phyloP scores from a whole-genome alignment of 1,140 invertebrate genomes.

The Lanistes nyassanus region DNA sequence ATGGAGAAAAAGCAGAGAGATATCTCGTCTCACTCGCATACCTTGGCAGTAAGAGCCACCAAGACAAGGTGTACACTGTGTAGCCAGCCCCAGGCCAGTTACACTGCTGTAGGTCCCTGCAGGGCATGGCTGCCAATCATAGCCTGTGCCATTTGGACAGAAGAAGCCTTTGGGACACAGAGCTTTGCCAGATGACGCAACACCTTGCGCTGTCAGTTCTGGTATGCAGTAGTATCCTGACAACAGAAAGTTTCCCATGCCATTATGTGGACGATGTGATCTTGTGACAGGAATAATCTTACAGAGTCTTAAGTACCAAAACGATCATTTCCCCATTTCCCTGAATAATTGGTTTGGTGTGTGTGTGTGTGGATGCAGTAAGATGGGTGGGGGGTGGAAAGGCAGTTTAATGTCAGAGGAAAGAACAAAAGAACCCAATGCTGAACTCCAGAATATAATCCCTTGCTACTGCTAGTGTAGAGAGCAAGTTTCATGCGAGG shows the following conservation, averaged over 20 bases:
- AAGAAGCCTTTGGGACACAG: constrained; percentile 58
- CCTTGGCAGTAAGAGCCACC: constrained; percentile 55
- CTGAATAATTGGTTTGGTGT: no score
- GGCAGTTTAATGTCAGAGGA: no score
- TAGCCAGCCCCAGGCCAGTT: constrained; percentile 43
- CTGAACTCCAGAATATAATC: no score
- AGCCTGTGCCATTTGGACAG: constrained; percentile 62
- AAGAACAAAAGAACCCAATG: no score
- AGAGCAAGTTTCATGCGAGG: no score
- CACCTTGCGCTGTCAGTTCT: constrained; percentile 44
- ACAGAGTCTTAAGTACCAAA: no score
- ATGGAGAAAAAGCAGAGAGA: neutral
- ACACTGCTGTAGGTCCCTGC: constrained; percentile 57
- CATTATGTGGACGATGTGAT: no score
- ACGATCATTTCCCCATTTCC: no score
- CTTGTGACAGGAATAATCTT: no score
- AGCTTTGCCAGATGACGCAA: constrained; percentile 37
- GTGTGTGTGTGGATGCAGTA: no score
- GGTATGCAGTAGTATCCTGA: constrained; percentile 63
- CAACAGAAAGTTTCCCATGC: neutral
- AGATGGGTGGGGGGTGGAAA: no score
- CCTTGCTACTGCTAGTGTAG: no score
- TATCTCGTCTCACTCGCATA: constrained; percentile 6
- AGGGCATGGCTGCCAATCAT: constrained; percentile 60
- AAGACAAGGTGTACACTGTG: constrained; percentile 57